Percentiles rank a stretch among this genome's conserved stretches.
phyloP scores from a whole-genome alignment of 1,140 invertebrate genomes.

The Lutraria rhynchaena region DNA sequence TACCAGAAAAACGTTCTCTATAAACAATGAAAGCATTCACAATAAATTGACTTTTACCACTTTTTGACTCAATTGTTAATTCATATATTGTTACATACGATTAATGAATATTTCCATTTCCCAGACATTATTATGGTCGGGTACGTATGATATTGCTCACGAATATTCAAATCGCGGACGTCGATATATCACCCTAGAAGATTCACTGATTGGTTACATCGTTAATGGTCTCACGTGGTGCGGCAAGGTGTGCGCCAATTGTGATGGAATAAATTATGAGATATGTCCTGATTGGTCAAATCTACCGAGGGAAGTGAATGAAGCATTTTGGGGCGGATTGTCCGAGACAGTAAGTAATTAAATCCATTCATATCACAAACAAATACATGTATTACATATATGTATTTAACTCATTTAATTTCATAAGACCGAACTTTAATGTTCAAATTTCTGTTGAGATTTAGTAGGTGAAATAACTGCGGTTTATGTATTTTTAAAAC shows the following conservation, averaged over 20 bases:
- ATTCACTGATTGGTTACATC: slow-evolving; percentile 66
- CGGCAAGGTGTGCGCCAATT: slow-evolving; percentile 24
- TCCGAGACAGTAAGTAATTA: slow-evolving; percentile 62
- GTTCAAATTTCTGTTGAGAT: no score
- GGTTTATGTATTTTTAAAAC: no score
- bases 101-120: not conserved
- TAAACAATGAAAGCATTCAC: not conserved
- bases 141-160: slow-evolving; percentile 61
- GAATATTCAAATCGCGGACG: slow-evolving; percentile 58
- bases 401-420: no score
- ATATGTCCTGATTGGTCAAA: slow-evolving; percentile 58
- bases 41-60: not conserved
- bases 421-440: no score
- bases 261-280: slow-evolving; percentile 56
- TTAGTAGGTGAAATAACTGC: no score
- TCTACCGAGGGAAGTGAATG: slow-evolving; percentile 53
- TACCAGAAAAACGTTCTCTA: not conserved
- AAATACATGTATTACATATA: no score
- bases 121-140: slow-evolving; percentile 66
- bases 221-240: slow-evolving; percentile 64
- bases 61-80: not conserved
- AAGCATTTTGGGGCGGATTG: slow-evolving; percentile 63
- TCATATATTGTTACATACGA: not conserved
- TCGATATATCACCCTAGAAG: slow-evolving; percentile 66
- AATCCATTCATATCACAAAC: no score